A percentile compares a stretch with the other conserved stretches of the same genome.
phyloP scores from a whole-genome alignment of 2,888 invertebrate species.

The Xanthia togata region DNA sequence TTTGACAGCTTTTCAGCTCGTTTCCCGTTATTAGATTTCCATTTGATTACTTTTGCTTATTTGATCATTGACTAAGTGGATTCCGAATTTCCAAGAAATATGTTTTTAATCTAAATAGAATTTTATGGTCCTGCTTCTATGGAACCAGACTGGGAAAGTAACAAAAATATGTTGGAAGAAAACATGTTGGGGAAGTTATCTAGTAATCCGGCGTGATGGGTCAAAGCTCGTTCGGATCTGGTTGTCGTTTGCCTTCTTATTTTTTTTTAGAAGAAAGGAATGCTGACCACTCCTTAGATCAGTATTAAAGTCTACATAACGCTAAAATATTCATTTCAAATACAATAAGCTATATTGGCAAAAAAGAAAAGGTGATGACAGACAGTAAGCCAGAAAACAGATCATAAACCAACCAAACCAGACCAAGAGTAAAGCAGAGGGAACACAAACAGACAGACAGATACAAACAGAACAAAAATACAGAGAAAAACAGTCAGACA shows the following conservation, averaged over 20 bases:
- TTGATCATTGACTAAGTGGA: background rate
- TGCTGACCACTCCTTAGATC: background rate
- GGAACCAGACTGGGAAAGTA: background rate
- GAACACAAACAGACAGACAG: no score
- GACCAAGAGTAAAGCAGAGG: no score
- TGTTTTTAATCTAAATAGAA: background rate
- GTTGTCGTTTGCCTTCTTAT: background rate
- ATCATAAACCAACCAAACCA: no score
- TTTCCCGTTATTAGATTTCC: constrained; percentile 21
- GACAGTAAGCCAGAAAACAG: no score
- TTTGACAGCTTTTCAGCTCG: constrained; percentile 23
- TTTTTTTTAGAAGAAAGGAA: background rate
- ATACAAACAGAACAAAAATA: no score
- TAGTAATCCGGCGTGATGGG: background rate
- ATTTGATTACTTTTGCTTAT: constrained; percentile 14
- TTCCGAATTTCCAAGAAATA: background rate
- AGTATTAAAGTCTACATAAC: background rate
- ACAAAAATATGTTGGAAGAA: background rate
- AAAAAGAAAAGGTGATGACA: no score
- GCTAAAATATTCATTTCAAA: no score
- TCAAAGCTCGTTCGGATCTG: background rate
- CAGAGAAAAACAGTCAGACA: no score
- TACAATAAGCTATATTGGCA: no score
- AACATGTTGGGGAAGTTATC: background rate
- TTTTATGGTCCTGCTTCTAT: background rate